Evolutionary conservation across 2,113 vertebrate species (phyloP).

Genomic region (Eupsittula cactorum): DNA sequence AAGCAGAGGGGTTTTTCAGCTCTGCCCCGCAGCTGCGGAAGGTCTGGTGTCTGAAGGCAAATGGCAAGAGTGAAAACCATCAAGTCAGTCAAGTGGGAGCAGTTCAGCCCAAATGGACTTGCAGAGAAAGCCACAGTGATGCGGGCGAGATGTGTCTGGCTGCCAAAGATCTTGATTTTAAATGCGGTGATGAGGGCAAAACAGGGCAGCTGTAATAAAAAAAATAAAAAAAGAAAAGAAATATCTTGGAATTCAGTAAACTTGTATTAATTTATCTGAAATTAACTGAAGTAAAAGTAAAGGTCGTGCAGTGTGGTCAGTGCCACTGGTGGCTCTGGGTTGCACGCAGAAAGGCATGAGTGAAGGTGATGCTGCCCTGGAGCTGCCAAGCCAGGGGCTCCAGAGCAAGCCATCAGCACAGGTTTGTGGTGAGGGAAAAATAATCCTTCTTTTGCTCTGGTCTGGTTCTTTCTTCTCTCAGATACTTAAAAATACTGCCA

Average conservation of each 20-base stretch:
- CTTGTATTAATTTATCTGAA: not conserved
- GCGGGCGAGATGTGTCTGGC: fast-evolving
- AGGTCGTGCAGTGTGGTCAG: not conserved
- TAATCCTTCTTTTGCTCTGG: not conserved
- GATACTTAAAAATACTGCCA: not conserved
- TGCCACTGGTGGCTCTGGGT: not conserved
- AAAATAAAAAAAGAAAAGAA: not conserved
- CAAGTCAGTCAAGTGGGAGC: not conserved
- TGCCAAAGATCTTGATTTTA: not conserved
- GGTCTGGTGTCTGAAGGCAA: not conserved
- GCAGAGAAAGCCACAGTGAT: fast-evolving
- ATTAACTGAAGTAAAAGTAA: not conserved
- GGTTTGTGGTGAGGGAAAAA: not conserved
- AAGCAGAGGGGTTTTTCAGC: not conserved
- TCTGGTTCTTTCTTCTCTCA: not conserved
- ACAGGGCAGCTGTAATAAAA: not conserved
- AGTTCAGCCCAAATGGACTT: not conserved
- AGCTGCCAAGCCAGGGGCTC: not conserved
- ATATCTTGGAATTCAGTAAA: not conserved
- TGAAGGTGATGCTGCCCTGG: not conserved
- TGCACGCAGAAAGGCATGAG: not conserved
- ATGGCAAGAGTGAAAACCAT: not conserved
- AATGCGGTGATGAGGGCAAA: not conserved
- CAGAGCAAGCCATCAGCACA: not conserved
- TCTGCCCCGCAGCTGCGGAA: not conserved